Percentiles rank a stretch among this genome's conserved stretches.
Conservation (phyloP, 2,888 invertebrate species). For the Parapristionchus giblindavisi region DNA sequence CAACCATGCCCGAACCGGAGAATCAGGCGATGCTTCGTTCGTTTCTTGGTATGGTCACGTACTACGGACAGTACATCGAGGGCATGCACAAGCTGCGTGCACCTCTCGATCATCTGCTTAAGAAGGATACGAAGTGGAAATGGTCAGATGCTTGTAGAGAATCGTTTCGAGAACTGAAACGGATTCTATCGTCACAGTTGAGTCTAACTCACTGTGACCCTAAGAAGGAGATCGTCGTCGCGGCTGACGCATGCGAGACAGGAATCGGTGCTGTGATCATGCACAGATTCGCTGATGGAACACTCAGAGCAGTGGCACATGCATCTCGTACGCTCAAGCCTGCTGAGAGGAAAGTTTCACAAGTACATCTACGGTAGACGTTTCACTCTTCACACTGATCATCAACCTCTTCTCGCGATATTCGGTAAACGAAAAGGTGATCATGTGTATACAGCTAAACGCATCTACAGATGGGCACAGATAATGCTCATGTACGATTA, state of each 20-base stretch:
- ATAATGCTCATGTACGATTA: slow-evolving; percentile 69
- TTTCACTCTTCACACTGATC: slow-evolving; percentile 68
- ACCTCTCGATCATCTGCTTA: slow-evolving; percentile 54
- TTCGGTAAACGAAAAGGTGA: slow-evolving; percentile 53
- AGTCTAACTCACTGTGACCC: slow-evolving; percentile 67
- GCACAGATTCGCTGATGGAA: slow-evolving; percentile 56
- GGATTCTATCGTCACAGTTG: slow-evolving; percentile 48
- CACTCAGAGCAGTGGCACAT: slow-evolving; percentile 52
- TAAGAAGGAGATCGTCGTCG: slow-evolving; percentile 59
- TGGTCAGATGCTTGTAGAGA: slow-evolving; percentile 33
- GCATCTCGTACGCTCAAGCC: slow-evolving; percentile 43
- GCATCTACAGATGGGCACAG: slow-evolving; percentile 59
- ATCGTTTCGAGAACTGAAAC: slow-evolving; percentile 55
- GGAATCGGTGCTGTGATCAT: slow-evolving; percentile 63
- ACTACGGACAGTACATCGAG: slow-evolving; percentile 28
- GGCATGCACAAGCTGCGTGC: slow-evolving; percentile 36
- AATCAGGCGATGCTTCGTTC: slow-evolving; percentile 27
- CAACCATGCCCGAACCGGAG: slow-evolving; percentile 38
- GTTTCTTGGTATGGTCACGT: slow-evolving; percentile 42
- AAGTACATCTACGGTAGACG: slow-evolving; percentile 70
- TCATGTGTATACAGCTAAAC: slow-evolving; percentile 61
- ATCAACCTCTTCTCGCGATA: slow-evolving; percentile 66
- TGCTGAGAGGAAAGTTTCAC: slow-evolving; percentile 67
- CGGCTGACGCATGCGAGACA: slow-evolving; percentile 70
- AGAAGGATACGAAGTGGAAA: slow-evolving; percentile 48